Base-by-base conservation (phyloP, 2,113 vertebrate genomes). In the Mugil cephalus region DNA sequence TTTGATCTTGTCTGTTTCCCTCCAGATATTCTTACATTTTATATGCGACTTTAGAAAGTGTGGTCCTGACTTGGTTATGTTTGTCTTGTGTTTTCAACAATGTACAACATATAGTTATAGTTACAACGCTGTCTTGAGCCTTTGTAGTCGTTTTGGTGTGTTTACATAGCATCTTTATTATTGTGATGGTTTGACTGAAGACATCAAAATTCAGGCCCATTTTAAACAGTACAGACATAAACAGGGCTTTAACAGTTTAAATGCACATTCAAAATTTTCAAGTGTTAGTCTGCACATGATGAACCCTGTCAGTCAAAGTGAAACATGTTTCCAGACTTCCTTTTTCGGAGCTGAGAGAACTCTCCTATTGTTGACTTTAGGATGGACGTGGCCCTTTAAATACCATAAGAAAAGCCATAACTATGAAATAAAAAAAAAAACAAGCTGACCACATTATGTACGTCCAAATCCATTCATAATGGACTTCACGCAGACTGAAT, bases 381-480 rank as follows among this genome's bases (percentile, higher is more conserved):
- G 38, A 10, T 4, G 7, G 30, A 17, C 38, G 52, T 52, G 39
- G n/a, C 60, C 36, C 10, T 69, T 74, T 64, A n/a, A 39, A 52
- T 40, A 19, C n/a, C 0, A 1, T 42, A 14, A 43, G 47, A 58
- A 62, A 77, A 59, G 43, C 17, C 9, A 19, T 18, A n/a, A 51
- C 11, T 19, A 43, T 65, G 9, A 74, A 61, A 82, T 38, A 7
- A 70, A 74, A 61, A 82, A 34, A 7, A 70, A 84, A 79, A 63
- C 51, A 67, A 12, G 38, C 18, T 5, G 39, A 54, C 35, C 45
- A 9, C 59, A 38, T 42, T 30, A 30, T 45, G 45, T n/a, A 12
- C 2, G 1, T 63, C 56, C 47, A 52, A 73, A 68, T 14, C 43
- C 53, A 12, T 60, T 56, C 43, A 39, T 18, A 18, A 54, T 5